Evolutionary conservation across 2,797 vertebrate genomes (phyloP), one percentile per base, ranked within the genome.

Genomic region (Sebastiscus albofasciatus): DNA sequence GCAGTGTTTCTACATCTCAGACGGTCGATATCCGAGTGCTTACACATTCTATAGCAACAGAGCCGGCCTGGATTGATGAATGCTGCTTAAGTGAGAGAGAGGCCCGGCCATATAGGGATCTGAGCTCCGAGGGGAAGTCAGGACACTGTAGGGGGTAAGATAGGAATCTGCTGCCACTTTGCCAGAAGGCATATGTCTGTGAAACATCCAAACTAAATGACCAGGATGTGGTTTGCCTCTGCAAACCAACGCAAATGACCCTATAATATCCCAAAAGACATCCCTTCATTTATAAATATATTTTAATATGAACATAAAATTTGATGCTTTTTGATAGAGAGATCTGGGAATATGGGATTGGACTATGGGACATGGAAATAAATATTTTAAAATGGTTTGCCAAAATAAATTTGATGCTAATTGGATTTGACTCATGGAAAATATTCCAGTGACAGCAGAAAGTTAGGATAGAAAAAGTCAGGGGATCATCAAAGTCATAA

Each of bases 21-120:
- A 31, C 22, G 42, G 84, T 90, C 85, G 62, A 92, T 90, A 80
- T 74, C 72, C 4, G 55, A 90, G 83, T 79, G 85, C 84, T 90
- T 82, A 86, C 76, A 87, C 74, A 70, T 86, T 81, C 74, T 85
- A 73, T 82, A 89, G 75, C 75, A 60, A 78, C 83, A 67, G 59
- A 69, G 26, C 58, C 26, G 75, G 52, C 58, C 62, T 82, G 85
- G 72, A 87, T 73, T 86, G 88, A 89, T 91, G 82, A 82, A 88
- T 77, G 73, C 22, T 72, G 55, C 58, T 49, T 33, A 70, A 83
- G 61, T 65, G 59, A 52, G 58, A 27, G 34, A 67, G 80, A 52
- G 56, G 33, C 64, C 66, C 2, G 29, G 9, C 70, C 72, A 72
- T 79, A 11, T 59, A 82, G 74, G 56, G 81, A 72, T 64, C 33